These are phyloP conservation scores for Bicyclus anynana DNA, from an alignment of 1,140 invertebrate species.

Conservation along the genomic window DNA sequence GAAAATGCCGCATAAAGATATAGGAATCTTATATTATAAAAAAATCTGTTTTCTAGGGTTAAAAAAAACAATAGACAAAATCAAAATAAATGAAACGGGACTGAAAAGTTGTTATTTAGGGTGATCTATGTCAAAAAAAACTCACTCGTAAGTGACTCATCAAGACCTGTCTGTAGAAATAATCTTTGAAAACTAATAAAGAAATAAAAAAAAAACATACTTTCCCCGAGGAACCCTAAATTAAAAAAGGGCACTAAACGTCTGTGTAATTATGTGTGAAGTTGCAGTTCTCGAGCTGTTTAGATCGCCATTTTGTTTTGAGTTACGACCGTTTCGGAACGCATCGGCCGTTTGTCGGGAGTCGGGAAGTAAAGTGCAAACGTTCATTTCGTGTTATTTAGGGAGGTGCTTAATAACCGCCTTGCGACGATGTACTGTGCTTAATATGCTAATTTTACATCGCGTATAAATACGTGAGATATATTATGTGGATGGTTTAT, in stretches of 20 bases:
- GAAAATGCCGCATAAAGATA: no score
- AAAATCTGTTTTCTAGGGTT: no score
- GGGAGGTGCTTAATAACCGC: slow-evolving; percentile 50
- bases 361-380: slow-evolving; percentile 30
- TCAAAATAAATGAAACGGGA: no score
- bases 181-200: no score
- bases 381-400: slow-evolving; percentile 53
- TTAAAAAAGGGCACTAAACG: slow-evolving; percentile 35
- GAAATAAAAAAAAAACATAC: neutral
- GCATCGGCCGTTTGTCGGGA: slow-evolving; percentile 33
- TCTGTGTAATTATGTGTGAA: slow-evolving; percentile 59
- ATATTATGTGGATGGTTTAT: neutral
- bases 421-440: slow-evolving; percentile 54
- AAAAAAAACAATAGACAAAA: no score
- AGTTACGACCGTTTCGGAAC: slow-evolving; percentile 38
- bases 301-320: slow-evolving; percentile 37
- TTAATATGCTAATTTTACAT: slow-evolving; percentile 52
- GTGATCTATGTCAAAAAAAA: no score
- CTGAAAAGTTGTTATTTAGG: no score
- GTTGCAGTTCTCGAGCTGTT: slow-evolving; percentile 41
- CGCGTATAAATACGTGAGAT: slow-evolving; percentile 41
- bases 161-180: no score
- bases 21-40: no score
- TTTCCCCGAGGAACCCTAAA: slow-evolving; percentile 26
- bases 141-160: no score